These are phyloP conservation scores for Amphiprion ocellaris DNA, from an alignment of 2,113 vertebrate species.

Conservation along the genomic window DNA sequence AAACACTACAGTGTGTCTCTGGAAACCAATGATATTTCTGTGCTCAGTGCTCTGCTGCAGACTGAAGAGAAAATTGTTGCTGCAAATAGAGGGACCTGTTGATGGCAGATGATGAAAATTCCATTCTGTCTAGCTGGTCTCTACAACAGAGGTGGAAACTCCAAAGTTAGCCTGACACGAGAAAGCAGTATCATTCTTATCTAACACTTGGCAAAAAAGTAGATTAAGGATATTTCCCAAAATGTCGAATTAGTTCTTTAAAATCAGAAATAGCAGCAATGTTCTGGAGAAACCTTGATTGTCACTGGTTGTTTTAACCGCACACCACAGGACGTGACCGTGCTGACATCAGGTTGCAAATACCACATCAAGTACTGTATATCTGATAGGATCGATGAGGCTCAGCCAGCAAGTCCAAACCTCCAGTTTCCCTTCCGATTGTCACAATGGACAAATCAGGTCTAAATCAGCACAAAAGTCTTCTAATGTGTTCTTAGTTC, in stretches of 20 bases:
- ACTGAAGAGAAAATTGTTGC: too few species aligned
- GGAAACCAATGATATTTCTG: too few species aligned
- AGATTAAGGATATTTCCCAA: not conserved
- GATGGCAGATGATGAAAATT: too few species aligned
- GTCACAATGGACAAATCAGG: not conserved
- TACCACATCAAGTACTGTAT: not conserved
- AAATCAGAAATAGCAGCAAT: not conserved
- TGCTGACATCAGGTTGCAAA: not conserved
- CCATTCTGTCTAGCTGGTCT: too few species aligned
- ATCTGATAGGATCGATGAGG: not conserved
- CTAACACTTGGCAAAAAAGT: not conserved
- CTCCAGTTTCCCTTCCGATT: not conserved
- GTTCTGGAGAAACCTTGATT: not conserved
- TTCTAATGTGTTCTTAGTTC: conserved; percentile 14
- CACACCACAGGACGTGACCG: not conserved
- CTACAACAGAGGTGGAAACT: too few species aligned
- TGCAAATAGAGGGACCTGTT: too few species aligned
- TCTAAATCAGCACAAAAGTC: conserved; percentile 1
- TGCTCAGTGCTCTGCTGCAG: too few species aligned
- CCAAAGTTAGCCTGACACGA: too few species aligned
- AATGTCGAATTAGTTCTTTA: not conserved
- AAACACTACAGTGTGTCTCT: too few species aligned
- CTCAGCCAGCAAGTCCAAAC: not conserved
- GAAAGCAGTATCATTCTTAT: not conserved
- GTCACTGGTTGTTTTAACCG: not conserved